phyloP scores from a whole-genome alignment of 1,140 invertebrate species.

The Achatina immaculata region DNA sequence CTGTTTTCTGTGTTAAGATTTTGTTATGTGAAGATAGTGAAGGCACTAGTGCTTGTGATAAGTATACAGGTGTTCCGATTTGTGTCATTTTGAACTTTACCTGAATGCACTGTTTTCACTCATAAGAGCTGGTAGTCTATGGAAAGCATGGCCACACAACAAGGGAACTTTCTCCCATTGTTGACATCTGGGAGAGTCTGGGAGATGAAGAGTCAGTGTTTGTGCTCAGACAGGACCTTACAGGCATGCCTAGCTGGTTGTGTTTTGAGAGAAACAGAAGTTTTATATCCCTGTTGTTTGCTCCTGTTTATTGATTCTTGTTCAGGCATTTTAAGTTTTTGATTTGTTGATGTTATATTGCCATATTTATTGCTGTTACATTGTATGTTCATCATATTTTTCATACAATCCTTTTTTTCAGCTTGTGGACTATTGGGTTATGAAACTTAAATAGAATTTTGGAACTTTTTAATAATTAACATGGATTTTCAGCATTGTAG shows the following conservation, averaged over 20 bases:
- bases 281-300: background rate
- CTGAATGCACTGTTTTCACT: background rate
- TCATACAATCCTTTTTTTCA: too few relatives aligned
- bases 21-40: too few relatives aligned
- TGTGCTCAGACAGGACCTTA: background rate
- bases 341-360: background rate
- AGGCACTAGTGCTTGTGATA: too few relatives aligned
- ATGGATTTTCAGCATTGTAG: too few relatives aligned
- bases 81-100: too few relatives aligned
- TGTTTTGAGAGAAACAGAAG: background rate
- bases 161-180: slow-evolving; percentile 1
- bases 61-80: too few relatives aligned
- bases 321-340: background rate
- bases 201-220: background rate
- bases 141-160: background rate
- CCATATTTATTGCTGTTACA: background rate
- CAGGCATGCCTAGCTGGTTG: background rate
- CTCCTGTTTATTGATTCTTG: background rate
- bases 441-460: too few relatives aligned
- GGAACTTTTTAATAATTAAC: too few relatives aligned
- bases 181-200: background rate
- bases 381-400: background rate
- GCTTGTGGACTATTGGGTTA: too few relatives aligned
- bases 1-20: too few relatives aligned
- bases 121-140: background rate